Conservation (phyloP, 1,140 invertebrate species). For the Drosophila pectinifera region DNA sequence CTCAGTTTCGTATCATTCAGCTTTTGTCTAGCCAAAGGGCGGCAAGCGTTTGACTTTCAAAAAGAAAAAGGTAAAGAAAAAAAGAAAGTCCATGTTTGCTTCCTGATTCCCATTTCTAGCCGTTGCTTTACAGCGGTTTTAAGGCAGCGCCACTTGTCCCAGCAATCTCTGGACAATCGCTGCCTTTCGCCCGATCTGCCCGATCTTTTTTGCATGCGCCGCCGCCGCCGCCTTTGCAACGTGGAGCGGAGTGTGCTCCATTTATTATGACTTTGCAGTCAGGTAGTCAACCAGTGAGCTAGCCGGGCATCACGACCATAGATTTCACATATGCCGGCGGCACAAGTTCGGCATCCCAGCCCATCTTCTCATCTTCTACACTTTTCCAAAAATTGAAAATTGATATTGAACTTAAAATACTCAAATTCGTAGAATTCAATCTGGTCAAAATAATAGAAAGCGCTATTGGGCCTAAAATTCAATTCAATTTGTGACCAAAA, state of each 20-base stretch:
- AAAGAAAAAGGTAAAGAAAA: constrained; percentile 7
- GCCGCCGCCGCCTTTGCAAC: constrained; percentile 12
- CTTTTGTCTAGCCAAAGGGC: constrained; percentile 2
- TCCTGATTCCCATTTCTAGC: constrained; percentile 47
- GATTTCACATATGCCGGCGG: constrained; percentile 74
- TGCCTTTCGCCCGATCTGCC: constrained; percentile 57
- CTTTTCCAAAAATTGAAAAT: neutral
- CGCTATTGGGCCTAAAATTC: too few species aligned
- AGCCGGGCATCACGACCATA: constrained; percentile 55
- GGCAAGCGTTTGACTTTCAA: constrained; percentile 39
- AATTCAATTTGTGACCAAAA: neutral
- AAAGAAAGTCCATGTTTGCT: constrained; percentile 25
- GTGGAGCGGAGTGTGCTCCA: constrained; percentile 57
- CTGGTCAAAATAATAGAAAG: too few species aligned
- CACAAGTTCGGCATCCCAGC: constrained; percentile 22
- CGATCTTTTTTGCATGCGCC: constrained; percentile 58
- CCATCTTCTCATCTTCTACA: constrained; percentile 11
- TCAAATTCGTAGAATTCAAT: neutral
- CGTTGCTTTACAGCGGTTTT: constrained; percentile 22
- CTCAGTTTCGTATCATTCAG: constrained; percentile 16
- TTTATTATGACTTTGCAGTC: constrained; percentile 66
- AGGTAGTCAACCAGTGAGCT: constrained; percentile 34
- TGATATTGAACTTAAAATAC: too few species aligned
- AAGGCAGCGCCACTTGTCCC: constrained; percentile 67
- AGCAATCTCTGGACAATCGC: constrained; percentile 37